Conservation (phyloP, 2,113 vertebrate genomes). For the Riparia riparia region DNA sequence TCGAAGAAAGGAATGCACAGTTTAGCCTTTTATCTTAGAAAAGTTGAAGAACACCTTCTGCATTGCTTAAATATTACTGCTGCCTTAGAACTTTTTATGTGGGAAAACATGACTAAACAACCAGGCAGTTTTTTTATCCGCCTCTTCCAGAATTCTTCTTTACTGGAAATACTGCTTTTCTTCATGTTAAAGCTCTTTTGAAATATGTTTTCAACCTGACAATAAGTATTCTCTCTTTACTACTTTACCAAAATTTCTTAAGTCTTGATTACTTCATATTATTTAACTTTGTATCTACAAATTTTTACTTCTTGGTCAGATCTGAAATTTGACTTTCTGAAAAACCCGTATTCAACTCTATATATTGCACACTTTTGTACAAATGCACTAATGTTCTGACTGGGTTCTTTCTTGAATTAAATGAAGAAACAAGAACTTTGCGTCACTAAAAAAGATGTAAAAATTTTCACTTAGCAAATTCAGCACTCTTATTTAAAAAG, state of each 20-base stretch:
- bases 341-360: neutral
- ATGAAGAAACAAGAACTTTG: neutral
- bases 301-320: neutral
- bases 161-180: neutral
- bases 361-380: neutral
- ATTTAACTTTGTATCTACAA: neutral
- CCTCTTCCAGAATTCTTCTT: neutral
- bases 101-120: neutral
- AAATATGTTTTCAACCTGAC: neutral
- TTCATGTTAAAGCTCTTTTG: neutral
- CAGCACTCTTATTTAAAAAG: neutral
- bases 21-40: neutral
- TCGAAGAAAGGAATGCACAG: neutral
- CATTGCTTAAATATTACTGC: neutral
- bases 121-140: accelerated
- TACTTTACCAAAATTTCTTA: neutral
- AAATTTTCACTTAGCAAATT: neutral
- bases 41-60: neutral
- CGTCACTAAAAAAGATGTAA: neutral
- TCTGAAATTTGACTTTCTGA: neutral
- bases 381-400: neutral
- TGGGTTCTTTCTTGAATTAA: neutral
- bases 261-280: neutral
- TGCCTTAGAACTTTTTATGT: neutral
- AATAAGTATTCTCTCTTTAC: neutral